Evolutionary conservation across 2,888 invertebrate genomes (phyloP).

Genomic region (Pyrochroa serraticornis): DNA sequence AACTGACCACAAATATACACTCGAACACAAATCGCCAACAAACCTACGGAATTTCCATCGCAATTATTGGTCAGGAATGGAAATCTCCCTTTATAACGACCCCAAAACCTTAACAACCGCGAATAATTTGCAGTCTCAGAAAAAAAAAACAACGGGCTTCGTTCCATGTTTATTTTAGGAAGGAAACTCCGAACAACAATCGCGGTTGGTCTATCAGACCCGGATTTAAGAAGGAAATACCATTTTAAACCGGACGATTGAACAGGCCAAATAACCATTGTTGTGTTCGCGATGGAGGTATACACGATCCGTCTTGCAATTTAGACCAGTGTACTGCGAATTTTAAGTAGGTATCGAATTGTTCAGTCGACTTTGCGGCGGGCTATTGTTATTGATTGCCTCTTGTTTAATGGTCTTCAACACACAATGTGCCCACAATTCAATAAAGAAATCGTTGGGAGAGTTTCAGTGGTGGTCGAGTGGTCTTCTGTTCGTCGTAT

Average conservation of each 20-base stretch:
- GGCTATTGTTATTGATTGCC: slow-evolving; percentile 42
- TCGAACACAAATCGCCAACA: neutral
- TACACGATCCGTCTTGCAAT: slow-evolving; percentile 46
- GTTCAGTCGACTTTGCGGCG: slow-evolving; percentile 44
- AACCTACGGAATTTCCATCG: neutral
- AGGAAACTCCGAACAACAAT: slow-evolving; percentile 20
- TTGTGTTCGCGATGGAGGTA: slow-evolving; percentile 41
- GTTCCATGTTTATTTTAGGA: slow-evolving; percentile 13
- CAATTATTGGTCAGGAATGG: neutral
- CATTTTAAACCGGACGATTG: slow-evolving; percentile 49
- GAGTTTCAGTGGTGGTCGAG: slow-evolving; percentile 8
- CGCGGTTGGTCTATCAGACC: slow-evolving; percentile 39
- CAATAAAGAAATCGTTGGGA: slow-evolving; percentile 31
- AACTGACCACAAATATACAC: neutral
- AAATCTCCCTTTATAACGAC: no score
- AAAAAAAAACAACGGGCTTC: slow-evolving; percentile 2
- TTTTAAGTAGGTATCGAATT: slow-evolving; percentile 48
- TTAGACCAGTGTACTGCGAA: slow-evolving; percentile 46
- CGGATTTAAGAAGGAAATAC: slow-evolving; percentile 52
- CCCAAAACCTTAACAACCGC: no score
- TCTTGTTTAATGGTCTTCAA: slow-evolving; percentile 28
- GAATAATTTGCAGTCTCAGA: slow-evolving; percentile 6
- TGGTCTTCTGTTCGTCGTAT: neutral
- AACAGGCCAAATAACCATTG: slow-evolving; percentile 50
- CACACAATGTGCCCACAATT: slow-evolving; percentile 29